These are phyloP conservation scores for Dendrolimus kikuchii DNA, from an alignment of 1,140 invertebrate genomes.

Conservation along the genomic window DNA sequence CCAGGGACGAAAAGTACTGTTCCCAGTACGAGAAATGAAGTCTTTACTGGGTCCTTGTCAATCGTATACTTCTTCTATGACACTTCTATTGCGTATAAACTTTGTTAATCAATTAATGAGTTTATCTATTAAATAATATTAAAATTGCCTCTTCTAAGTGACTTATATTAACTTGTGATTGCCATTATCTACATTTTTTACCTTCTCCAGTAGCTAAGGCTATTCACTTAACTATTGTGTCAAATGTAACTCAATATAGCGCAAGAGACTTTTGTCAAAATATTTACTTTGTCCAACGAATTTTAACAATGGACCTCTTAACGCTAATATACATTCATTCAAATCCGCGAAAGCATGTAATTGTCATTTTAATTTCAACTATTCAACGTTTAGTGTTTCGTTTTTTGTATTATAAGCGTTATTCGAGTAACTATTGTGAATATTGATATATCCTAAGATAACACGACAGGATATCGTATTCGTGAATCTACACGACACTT, in stretches of 20 bases:
- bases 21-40: too few relatives aligned
- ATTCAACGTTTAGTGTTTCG: constrained; percentile 16
- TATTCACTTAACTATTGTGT: constrained; percentile 30
- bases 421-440: constrained; percentile 32
- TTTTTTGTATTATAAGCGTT: constrained; percentile 34
- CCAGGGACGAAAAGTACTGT: too few relatives aligned
- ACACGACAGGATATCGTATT: constrained; percentile 5
- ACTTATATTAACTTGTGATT: too few relatives aligned
- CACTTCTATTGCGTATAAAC: too few relatives aligned
- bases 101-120: too few relatives aligned
- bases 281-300: constrained; percentile 55
- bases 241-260: constrained; percentile 57
- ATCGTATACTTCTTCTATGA: too few relatives aligned
- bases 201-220: background rate
- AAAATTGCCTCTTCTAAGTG: too few relatives aligned
- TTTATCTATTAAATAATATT: too few relatives aligned
- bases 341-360: constrained; percentile 33
- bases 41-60: too few relatives aligned
- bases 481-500: background rate
- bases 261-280: constrained; percentile 63
- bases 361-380: constrained; percentile 51
- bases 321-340: constrained; percentile 53
- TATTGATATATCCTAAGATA: constrained; percentile 34
- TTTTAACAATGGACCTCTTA: constrained; percentile 44
- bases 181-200: background rate